Evolutionary conservation across 2,113 vertebrate species (phyloP).

Genomic region (Barbus barbus): DNA sequence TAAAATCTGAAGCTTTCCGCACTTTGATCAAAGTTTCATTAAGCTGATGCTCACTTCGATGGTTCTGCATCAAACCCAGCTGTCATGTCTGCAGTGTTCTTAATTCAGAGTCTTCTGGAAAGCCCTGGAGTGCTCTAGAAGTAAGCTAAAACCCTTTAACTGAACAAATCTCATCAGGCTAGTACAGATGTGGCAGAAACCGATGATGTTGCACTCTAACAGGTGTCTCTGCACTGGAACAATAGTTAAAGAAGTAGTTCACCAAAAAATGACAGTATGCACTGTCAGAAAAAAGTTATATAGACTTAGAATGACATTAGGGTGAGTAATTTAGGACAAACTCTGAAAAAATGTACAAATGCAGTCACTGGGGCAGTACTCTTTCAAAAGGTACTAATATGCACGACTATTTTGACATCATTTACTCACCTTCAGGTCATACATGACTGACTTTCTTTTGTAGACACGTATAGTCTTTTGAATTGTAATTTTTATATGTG

Average conservation of each 20-base stretch:
- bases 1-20: slow-evolving; percentile 23
- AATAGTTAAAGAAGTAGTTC: neutral
- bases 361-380: too few relatives aligned
- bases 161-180: slow-evolving; percentile 3
- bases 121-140: slow-evolving; percentile 11
- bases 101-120: neutral
- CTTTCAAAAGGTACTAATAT: too few relatives aligned
- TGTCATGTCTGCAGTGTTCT: slow-evolving; percentile 34
- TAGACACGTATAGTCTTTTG: too few relatives aligned
- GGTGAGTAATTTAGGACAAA: too few relatives aligned
- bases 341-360: too few relatives aligned
- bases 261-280: neutral
- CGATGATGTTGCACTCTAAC: neutral
- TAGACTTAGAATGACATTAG: neutral
- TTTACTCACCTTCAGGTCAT: too few relatives aligned
- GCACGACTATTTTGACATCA: too few relatives aligned
- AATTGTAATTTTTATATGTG: too few relatives aligned
- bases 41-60: slow-evolving; percentile 38
- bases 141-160: slow-evolving; percentile 4
- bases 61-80: slow-evolving; percentile 33
- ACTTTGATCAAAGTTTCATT: slow-evolving; percentile 56
- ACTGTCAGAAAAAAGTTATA: neutral
- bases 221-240: neutral
- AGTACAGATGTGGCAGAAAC: neutral
- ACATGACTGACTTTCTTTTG: too few relatives aligned